phyloP scores from a whole-genome alignment of 2,113 vertebrate species.

The Ursus arctos region DNA sequence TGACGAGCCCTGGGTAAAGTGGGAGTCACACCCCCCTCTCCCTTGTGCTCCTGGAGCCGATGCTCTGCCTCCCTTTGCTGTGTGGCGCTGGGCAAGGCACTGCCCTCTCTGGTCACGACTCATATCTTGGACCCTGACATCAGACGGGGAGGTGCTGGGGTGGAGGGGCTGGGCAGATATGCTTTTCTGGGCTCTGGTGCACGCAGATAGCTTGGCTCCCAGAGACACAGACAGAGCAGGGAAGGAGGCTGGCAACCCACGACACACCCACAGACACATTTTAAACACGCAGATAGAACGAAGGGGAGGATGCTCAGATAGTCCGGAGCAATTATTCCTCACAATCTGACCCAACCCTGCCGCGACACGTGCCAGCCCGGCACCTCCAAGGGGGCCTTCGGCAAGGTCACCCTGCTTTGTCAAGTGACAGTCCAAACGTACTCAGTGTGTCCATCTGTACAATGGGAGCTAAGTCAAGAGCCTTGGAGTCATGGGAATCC shows the following conservation, averaged over 20 bases:
- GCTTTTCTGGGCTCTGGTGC: neutral
- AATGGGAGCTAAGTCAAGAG: neutral
- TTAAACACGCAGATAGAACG: neutral
- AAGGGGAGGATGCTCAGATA: neutral
- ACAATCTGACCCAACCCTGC: accelerated
- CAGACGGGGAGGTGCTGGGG: conserved; percentile 54
- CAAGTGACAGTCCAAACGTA: accelerated
- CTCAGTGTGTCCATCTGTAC: neutral
- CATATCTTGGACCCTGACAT: too few species aligned
- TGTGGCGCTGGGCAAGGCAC: neutral
- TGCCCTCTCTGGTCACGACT: neutral
- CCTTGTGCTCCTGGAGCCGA: neutral
- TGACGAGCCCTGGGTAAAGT: neutral
- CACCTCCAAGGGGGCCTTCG: accelerated
- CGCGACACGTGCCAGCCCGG: accelerated
- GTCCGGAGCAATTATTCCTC: neutral
- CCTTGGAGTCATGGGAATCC: neutral
- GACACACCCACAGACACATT: conserved; percentile 64
- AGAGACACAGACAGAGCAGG: conserved; percentile 81
- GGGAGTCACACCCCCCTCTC: accelerated
- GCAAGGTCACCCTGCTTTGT: neutral
- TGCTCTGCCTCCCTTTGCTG: neutral
- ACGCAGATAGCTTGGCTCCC: conserved; percentile 86
- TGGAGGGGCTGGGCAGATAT: neutral
- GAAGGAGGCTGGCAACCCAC: conserved; percentile 23